These are phyloP conservation scores for Arge pagana DNA, from an alignment of 2,888 invertebrate genomes.

Conservation along the genomic window DNA sequence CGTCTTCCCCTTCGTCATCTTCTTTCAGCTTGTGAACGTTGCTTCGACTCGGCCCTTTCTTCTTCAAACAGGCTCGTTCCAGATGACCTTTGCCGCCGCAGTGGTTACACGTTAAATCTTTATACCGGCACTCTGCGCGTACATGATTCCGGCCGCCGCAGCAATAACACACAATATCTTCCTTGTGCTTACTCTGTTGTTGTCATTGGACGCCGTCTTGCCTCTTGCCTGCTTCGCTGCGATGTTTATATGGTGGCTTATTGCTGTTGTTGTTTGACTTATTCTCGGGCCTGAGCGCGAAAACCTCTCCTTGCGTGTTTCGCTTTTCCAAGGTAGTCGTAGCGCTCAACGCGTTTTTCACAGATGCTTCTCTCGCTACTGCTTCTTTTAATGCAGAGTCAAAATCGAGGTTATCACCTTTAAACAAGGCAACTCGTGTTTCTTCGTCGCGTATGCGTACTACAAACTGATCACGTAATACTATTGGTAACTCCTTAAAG, in stretches of 20 bases:
- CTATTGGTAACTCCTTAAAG: not conserved
- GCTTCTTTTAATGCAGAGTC: not conserved
- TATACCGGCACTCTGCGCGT: not conserved
- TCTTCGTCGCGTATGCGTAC: slow-evolving; percentile 24
- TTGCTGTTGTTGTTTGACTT: too few relatives aligned
- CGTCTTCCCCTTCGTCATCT: not conserved
- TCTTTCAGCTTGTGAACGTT: slow-evolving; percentile 16
- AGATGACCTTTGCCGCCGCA: not conserved
- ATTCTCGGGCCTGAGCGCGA: not conserved
- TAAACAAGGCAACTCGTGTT: slow-evolving; percentile 13
- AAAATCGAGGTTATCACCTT: not conserved
- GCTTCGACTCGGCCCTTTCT: not conserved
- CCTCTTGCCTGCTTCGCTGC: not conserved
- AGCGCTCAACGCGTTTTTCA: not conserved
- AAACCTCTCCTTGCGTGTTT: not conserved
- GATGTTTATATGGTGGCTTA: too few relatives aligned
- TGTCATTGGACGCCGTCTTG: not conserved
- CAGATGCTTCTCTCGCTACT: not conserved
- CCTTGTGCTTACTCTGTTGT: not conserved
- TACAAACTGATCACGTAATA: not conserved
- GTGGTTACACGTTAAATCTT: not conserved
- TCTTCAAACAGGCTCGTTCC: not conserved
- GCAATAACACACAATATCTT: not conserved
- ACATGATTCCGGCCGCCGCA: not conserved
- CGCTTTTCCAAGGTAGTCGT: not conserved